Evolutionary conservation across 1,140 invertebrate species (phyloP).

Genomic region (Eubasilissa regina): DNA sequence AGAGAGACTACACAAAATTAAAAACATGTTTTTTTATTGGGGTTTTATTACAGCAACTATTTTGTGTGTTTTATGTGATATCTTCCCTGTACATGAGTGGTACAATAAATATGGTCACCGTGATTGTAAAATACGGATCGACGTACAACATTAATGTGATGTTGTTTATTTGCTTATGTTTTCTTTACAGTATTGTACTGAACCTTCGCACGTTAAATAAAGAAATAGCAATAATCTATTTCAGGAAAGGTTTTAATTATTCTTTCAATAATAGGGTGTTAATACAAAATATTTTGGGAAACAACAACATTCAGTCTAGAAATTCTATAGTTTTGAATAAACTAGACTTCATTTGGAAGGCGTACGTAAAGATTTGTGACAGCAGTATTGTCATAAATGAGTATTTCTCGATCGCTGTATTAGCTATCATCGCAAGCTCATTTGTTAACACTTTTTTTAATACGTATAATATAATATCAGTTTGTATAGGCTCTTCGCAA

Average conservation of each 20-base stretch:
- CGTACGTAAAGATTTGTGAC: conserved; percentile 11
- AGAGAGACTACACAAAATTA: background rate
- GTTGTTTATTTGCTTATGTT: background rate
- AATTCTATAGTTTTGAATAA: background rate
- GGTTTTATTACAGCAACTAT: background rate
- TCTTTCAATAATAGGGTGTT: background rate
- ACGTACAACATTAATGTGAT: background rate
- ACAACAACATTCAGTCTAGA: background rate
- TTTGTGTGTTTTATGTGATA: background rate
- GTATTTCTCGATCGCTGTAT: background rate
- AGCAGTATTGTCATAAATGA: background rate
- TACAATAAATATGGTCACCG: background rate
- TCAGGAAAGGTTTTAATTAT: too few relatives aligned
- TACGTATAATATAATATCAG: background rate
- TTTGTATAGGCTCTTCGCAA: background rate
- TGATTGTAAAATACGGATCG: background rate
- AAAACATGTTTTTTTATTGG: background rate
- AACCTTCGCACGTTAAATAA: background rate
- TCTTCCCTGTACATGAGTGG: background rate
- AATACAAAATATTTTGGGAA: background rate
- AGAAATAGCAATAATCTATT: background rate
- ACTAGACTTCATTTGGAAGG: conserved; percentile 2
- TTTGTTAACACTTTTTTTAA: background rate
- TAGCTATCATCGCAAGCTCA: background rate
- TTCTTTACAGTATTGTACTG: background rate